These are phyloP conservation scores for Furcula furcula DNA, from an alignment of 2,888 invertebrate species.

Conservation along the genomic window DNA sequence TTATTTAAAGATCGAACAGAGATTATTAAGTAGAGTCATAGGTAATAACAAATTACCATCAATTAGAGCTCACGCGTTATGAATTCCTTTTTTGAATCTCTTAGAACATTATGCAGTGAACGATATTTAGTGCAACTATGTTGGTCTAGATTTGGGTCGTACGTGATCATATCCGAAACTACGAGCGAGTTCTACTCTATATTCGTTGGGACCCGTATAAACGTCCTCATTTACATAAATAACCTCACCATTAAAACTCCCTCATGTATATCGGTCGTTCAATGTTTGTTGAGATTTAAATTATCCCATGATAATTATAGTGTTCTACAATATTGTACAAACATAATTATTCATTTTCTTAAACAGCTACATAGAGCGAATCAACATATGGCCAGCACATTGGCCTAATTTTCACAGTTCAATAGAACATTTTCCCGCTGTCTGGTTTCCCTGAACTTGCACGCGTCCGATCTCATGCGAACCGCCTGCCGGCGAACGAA, in stretches of 20 bases:
- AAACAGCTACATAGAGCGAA: constrained; percentile 27
- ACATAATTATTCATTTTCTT: constrained; percentile 22
- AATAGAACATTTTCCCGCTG: constrained; percentile 63
- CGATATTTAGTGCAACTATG: constrained; percentile 43
- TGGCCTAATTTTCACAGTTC: constrained; percentile 60
- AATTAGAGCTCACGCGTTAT: too few species aligned
- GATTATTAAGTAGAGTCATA: too few species aligned
- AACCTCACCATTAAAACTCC: constrained; percentile 28
- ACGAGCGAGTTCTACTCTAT: constrained; percentile 41
- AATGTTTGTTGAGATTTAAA: constrained; percentile 34
- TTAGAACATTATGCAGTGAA: constrained; percentile 31
- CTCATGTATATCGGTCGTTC: constrained; percentile 21
- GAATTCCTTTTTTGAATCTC: constrained; percentile 8
- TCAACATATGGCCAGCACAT: constrained; percentile 52
- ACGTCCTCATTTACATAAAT: constrained; percentile 43
- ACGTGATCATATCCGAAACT: constrained; percentile 56
- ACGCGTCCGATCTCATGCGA: constrained; percentile 45
- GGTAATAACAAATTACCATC: too few species aligned
- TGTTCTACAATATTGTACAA: constrained; percentile 26
- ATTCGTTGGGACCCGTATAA: constrained; percentile 42
- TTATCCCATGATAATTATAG: constrained; percentile 20
- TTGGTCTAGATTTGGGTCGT: constrained; percentile 52
- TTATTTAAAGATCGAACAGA: too few species aligned
- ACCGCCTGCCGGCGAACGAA: constrained; percentile 37
- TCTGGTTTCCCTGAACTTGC: constrained; percentile 75